Evolutionary conservation across 2,888 invertebrate species (phyloP), one percentile per base, ranked within the genome.

Genomic region (Drosophila recens): DNA sequence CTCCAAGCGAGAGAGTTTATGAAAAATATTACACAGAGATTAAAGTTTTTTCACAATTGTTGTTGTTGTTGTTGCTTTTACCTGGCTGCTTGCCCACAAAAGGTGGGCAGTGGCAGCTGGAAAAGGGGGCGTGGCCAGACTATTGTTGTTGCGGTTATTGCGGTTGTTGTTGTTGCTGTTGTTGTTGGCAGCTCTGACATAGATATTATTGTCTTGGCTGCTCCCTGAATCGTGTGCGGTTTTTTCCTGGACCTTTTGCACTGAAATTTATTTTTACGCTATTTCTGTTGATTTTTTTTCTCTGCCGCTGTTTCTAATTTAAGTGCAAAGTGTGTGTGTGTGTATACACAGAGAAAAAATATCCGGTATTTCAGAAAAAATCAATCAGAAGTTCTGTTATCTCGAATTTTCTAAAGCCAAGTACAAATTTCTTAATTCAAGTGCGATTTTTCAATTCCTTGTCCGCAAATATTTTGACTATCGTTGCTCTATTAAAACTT

Each of bases 11-110:
- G 30, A 36, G 71, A 81, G 81, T 79, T 88, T 84, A 84, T 84
- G 84, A 79, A 86, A 84, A 88, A 84, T 86, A 84, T 87, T 87
- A 82, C 83, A 88, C 72, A 67, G 84, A 87, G 84, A 86, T 84
- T 84, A 86, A 84, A 88, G 88, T 86, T 87, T 87, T 68, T 10
- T 2, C 49, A 27, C 33, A 48, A 36, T 52, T 75, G 49, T 48
- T 77, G 54, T 30, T 63, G 59, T 42, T 58, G 52, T 27, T 61
- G 59, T 42, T 58, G 52, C 20, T 61, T 59, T 58, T 79, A 76
- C 76, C 76, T 76, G 76, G 79, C 76, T 79, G 75, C 66, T 59
- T 76, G 76, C 76, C 75, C 75, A 79, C 79, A 74, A 74, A 56
- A 46, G 42, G 20, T 17, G 8, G 9, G 10, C 4, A 3, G 30